Conservation (phyloP, 2,113 vertebrate genomes). For the Pavo muticus region DNA sequence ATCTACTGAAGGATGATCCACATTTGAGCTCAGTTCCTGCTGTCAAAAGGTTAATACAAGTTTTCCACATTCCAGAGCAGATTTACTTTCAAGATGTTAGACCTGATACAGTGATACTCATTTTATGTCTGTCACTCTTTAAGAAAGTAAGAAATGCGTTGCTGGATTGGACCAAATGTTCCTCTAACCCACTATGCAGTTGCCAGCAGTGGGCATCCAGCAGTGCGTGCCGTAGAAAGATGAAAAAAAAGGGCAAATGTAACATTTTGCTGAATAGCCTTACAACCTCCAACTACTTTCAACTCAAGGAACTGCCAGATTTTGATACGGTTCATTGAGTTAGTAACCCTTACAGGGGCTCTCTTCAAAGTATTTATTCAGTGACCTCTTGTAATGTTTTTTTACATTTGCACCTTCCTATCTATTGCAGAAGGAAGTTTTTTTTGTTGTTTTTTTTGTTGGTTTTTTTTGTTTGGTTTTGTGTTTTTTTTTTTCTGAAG, state of each 20-base stretch:
- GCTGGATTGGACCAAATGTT: background rate
- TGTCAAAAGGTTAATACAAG: constrained; percentile 83
- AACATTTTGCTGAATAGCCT: background rate
- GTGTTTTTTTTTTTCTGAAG: background rate
- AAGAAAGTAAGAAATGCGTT: background rate
- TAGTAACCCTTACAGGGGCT: background rate
- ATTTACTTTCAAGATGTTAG: background rate
- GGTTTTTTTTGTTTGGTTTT: too few species aligned
- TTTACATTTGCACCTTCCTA: background rate
- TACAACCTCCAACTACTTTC: background rate
- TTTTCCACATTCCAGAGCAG: background rate
- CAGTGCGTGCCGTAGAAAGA: background rate
- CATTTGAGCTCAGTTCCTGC: constrained; percentile 93
- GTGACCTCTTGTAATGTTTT: background rate
- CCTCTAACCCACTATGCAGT: background rate
- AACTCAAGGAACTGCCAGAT: background rate
- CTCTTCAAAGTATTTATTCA: background rate
- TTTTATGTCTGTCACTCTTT: background rate
- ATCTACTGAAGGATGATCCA: constrained; percentile 95
- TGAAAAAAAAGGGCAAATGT: background rate
- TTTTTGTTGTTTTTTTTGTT: background rate
- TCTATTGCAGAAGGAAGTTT: background rate
- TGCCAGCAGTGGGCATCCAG: background rate
- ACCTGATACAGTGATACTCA: background rate
- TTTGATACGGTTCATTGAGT: background rate